Base-by-base conservation (phyloP, 2,797 vertebrate genomes). In the Pipistrellus pygmaeus region DNA sequence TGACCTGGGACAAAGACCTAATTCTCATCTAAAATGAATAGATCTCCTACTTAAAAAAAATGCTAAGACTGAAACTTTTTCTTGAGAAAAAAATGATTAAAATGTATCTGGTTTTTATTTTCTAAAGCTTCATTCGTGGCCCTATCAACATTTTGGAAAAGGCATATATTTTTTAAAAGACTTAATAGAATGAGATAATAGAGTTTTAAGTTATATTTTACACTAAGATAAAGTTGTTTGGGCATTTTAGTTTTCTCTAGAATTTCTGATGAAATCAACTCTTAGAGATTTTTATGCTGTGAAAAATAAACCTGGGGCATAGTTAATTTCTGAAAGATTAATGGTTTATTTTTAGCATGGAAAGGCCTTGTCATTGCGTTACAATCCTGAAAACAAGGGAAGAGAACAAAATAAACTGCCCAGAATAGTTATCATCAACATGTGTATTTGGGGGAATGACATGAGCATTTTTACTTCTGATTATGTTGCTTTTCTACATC, bases 281-380 rank as follows among this genome's bases (percentile, higher is more conserved):
- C 20, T 62, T 75, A 60, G 41, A 75, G 21, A 85, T 68, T 93
- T 93, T 87, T 30, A 35, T 57, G 17, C 25, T 75, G 18, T 66
- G 44, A 80, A 38, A 75, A 93, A 78, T 27, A 92, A 81, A 72
- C 84, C 20, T 44, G 15, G 76, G 81, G 51, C 25, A 81, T 66
- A 90, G 81, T 93, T 86, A 93, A 93, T 95, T 93, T 94, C 46
- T 92, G 69, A 92, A 95, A 96, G 83, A 96, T 41, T 93, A 89
- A 95, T 81, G 38, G 38, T 46, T 91, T 94, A 83, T 95, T 93
- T 93, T 96, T 86, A 82, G 91, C 53, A 96, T 68, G 72, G 55
- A 92, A 89, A 92, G 35, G 41, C 75, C 90, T 95, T 95, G 48
- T 91, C 71, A 41, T 91, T 96, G 92, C 88, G 86, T 81, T 92